These are phyloP conservation scores for Callocephalon fimbriatum DNA, from an alignment of 2,113 vertebrate species.

Conservation along the genomic window DNA sequence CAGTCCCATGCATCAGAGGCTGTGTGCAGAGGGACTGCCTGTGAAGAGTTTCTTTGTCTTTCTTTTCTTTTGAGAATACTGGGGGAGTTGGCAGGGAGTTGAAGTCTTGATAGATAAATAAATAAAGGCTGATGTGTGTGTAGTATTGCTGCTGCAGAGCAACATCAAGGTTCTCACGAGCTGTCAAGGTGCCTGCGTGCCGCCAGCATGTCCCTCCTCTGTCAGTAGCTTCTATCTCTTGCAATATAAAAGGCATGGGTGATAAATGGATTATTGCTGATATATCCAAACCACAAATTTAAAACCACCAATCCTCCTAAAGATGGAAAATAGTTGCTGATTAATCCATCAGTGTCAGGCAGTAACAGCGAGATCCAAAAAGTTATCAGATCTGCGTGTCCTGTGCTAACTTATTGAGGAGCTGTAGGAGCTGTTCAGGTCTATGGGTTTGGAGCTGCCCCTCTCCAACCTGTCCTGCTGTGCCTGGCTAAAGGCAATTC, in stretches of 20 bases:
- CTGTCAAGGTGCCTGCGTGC: neutral
- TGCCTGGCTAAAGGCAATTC: slow-evolving; percentile 7
- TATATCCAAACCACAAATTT: neutral
- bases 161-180: rapidly evolving
- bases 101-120: neutral
- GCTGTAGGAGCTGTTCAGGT: neutral
- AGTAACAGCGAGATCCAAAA: neutral
- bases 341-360: neutral
- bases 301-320: rapidly evolving
- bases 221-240: neutral
- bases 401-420: neutral
- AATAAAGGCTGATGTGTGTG: neutral
- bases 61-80: neutral
- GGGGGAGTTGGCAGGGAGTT: neutral
- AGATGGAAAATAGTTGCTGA: neutral
- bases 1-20: neutral
- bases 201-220: rapidly evolving
- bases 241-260: too few species aligned
- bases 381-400: neutral
- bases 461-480: neutral
- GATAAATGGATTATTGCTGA: neutral
- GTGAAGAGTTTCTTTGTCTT: neutral
- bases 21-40: rapidly evolving
- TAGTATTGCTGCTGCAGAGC: neutral
- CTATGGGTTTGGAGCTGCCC: neutral